These are phyloP conservation scores for Psilopogon haemacephalus DNA, from an alignment of 2,113 vertebrate species.

Conservation along the genomic window DNA sequence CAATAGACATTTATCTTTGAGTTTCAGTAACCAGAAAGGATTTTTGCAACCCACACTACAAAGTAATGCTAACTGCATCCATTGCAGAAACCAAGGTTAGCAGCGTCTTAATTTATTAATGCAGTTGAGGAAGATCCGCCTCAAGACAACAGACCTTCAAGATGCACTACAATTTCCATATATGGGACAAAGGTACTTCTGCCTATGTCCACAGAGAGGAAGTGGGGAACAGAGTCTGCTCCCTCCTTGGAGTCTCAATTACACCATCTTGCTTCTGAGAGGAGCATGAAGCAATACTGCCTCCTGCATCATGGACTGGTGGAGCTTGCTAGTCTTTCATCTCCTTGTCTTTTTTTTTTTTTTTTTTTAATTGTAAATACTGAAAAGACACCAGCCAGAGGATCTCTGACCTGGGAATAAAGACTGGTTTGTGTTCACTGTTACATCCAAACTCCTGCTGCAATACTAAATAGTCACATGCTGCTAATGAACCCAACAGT, in stretches of 20 bases:
- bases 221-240: neutral
- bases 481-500: neutral
- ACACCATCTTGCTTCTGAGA: neutral
- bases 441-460: neutral
- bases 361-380: neutral
- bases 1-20: neutral
- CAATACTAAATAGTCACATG: neutral
- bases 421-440: neutral
- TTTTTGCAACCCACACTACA: neutral
- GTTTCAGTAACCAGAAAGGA: neutral
- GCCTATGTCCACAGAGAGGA: neutral
- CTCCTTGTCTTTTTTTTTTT: too few relatives aligned
- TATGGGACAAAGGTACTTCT: neutral
- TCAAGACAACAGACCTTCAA: neutral
- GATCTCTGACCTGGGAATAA: neutral
- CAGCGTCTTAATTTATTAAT: neutral
- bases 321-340: too few relatives aligned
- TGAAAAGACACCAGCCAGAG: neutral
- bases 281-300: neutral
- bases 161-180: neutral
- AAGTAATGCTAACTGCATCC: neutral
- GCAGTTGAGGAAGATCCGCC: neutral
- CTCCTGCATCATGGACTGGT: too few relatives aligned
- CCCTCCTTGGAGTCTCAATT: neutral
- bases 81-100: neutral